Evolutionary conservation across 2,888 invertebrate genomes (phyloP).

Genomic region (Crossocerus cetratus): DNA sequence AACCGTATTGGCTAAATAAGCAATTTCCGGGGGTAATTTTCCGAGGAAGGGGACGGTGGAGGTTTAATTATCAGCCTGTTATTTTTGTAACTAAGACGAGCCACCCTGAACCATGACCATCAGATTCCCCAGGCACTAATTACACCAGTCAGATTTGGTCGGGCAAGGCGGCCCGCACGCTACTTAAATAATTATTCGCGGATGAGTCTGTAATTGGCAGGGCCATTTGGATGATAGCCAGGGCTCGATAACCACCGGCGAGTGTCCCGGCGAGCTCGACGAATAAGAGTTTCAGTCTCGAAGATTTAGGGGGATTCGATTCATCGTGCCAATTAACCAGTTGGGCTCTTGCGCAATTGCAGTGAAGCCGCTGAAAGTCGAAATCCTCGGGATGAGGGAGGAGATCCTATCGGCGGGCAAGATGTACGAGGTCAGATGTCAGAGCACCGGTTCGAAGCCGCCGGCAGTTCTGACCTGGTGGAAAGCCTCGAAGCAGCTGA

Average conservation of each 20-base stretch:
- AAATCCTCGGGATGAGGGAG: constrained; percentile 89
- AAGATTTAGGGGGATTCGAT: neutral
- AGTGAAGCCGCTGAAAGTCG: constrained; percentile 92
- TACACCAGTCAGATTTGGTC: neutral
- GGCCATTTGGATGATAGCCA: no score
- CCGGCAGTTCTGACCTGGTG: constrained; percentile 93
- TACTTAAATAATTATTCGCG: no score
- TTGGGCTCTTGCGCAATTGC: constrained; percentile 70
- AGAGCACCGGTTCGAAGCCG: constrained; percentile 91
- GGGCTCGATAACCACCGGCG: no score
- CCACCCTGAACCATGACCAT: no score
- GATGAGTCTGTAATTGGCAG: no score
- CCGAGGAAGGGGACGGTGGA: constrained; percentile 1
- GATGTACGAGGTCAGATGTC: constrained; percentile 91
- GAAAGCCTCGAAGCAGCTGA: constrained; percentile 90
- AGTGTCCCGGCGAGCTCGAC: no score
- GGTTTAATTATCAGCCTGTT: constrained; percentile 47
- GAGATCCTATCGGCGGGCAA: constrained; percentile 90
- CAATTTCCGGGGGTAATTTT: constrained; percentile 3
- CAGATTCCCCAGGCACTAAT: no score
- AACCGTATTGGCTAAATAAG: constrained; percentile 16
- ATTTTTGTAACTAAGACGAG: constrained; percentile 23
- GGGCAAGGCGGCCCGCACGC: no score
- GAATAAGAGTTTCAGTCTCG: no score
- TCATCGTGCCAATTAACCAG: constrained; percentile 24